A percentile compares a stretch with the other conserved stretches of the same genome.
Conservation (phyloP, 2,113 vertebrate genomes). For the Calidris pygmaea region DNA sequence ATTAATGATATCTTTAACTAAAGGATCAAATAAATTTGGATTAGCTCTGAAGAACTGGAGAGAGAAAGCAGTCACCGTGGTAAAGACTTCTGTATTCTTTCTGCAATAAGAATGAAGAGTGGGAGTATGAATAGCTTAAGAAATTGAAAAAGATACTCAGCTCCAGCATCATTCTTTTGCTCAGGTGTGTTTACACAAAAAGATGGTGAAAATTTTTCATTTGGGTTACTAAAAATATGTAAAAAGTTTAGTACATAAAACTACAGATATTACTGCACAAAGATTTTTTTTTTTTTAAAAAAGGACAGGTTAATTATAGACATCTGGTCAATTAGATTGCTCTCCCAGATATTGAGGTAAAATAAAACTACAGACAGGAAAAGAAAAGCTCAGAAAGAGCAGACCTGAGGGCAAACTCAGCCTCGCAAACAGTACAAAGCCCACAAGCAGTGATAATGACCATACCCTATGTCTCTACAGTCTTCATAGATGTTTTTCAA, state of each 20-base stretch:
- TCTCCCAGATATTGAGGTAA: neutral
- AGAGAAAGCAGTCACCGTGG: neutral
- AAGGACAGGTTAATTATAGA: neutral
- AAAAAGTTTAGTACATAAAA: neutral
- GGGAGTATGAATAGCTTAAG: neutral
- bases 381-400: neutral
- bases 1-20: neutral
- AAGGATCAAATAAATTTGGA: neutral
- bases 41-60: neutral
- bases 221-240: neutral
- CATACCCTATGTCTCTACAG: neutral
- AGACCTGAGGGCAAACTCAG: neutral
- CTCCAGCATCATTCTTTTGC: fast-evolving
- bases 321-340: neutral
- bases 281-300: neutral
- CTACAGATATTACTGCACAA: neutral
- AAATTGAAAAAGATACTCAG: neutral
- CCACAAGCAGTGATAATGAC: neutral
- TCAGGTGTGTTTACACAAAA: neutral
- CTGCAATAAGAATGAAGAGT: neutral
- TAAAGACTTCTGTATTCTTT: neutral
- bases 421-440: neutral
- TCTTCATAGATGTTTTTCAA: neutral
- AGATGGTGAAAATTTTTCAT: neutral
- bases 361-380: neutral